Conservation (phyloP, 2,797 vertebrate genomes). For the Peromyscus melanophrys region DNA sequence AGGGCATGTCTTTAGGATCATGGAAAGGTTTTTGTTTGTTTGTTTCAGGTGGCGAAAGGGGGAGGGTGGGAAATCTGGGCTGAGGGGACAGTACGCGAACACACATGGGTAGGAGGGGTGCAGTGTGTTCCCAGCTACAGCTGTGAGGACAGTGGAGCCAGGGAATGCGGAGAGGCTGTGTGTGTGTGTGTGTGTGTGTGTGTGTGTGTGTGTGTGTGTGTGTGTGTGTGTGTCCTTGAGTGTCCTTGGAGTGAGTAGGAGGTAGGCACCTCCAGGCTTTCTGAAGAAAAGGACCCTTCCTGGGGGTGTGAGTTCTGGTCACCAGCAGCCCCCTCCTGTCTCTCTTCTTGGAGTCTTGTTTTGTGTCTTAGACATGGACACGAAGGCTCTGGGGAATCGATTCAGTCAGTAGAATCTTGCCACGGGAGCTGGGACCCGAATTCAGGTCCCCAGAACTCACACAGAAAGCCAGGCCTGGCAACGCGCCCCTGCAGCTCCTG, state of each 20-base stretch:
- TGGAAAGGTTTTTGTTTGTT: background rate
- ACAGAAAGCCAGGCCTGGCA: background rate
- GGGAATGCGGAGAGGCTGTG: background rate
- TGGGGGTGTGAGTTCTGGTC: background rate
- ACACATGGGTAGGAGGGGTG: background rate
- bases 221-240: too few relatives aligned
- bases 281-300: background rate
- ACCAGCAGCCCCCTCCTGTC: rapidly evolving
- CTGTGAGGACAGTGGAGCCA: background rate
- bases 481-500: background rate
- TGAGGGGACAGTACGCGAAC: background rate
- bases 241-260: rapidly evolving
- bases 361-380: background rate
- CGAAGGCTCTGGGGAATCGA: background rate
- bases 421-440: background rate
- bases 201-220: background rate
- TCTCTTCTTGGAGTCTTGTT: background rate
- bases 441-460: background rate
- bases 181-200: background rate
- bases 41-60: background rate
- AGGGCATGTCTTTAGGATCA: background rate
- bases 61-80: too few relatives aligned
- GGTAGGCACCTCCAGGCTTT: background rate
- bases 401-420: background rate
- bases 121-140: background rate